phyloP scores from a whole-genome alignment of 2,888 invertebrate species.

The Caenorhabditis sp. region DNA sequence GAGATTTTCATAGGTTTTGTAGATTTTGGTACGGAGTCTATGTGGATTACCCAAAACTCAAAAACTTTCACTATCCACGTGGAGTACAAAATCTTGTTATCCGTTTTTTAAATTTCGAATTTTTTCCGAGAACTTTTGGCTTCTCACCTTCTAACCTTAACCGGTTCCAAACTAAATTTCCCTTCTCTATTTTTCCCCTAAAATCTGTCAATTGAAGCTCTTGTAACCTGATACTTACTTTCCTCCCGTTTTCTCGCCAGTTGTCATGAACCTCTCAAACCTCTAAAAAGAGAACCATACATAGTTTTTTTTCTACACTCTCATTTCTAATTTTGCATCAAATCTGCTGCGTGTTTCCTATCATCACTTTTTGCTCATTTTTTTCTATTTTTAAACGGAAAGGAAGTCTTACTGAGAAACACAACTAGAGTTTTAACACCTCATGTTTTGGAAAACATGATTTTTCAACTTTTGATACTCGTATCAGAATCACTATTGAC shows the following conservation, averaged over 20 bases:
- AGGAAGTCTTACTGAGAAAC: not conserved
- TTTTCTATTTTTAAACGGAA: slow-evolving; percentile 6
- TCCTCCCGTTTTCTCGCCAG: not conserved
- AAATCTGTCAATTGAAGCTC: not conserved
- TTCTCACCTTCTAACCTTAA: not conserved
- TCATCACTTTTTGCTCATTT: slow-evolving; percentile 12
- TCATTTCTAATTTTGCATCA: slow-evolving; percentile 13
- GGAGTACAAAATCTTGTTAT: no score
- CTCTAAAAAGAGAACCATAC: not conserved
- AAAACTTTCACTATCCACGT: no score
- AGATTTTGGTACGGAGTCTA: no score
- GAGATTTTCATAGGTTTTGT: no score
- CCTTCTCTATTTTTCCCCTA: no score
- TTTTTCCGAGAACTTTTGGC: not conserved
- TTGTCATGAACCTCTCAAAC: not conserved
- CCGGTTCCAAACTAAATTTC: no score
- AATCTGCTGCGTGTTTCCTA: not conserved
- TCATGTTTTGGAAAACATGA: slow-evolving; percentile 5
- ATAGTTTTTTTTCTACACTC: not conserved
- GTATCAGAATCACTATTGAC: slow-evolving; percentile 28
- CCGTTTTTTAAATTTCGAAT: no score
- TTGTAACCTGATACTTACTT: not conserved
- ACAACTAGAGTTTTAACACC: slow-evolving; percentile 5
- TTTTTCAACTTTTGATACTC: slow-evolving; percentile 7
- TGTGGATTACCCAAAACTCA: no score